Base-by-base conservation (phyloP, 2,797 vertebrate species). In the Simalia tracyae region DNA sequence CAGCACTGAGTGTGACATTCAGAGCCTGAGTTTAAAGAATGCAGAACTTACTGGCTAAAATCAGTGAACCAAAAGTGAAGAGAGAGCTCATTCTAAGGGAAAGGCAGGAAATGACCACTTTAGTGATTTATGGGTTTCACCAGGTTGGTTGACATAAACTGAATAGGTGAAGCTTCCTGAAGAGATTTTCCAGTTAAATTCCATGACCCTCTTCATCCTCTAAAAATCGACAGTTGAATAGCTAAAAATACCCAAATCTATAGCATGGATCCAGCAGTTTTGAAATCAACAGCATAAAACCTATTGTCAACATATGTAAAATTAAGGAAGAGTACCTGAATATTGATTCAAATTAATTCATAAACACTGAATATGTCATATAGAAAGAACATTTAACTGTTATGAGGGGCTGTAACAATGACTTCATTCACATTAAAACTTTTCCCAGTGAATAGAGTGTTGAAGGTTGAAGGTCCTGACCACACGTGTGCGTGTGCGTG, bases 1-100 rank as follows among this genome's bases (percentile, higher is more conserved):
- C 90, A 95, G 87, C 61, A 84, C 96, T 97, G 95, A 97, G 96
- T 94, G 97, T 81, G 97, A 97, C 92, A 95, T n/a, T 92, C 89
- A 14, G 89, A 81, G 92, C 54, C 17, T 90, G 36, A 96, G 96
- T 97, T 97, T 96, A 96, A 96, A 96, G 95, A 96, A 97, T 64
- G 91, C 93, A 94, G 94, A 94, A 94, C 0, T 0, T 68, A 86
- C 94, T 1, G 0, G 91, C 87, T 94, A 66, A 92, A 90, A 66
- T 36, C 31, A 36, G 31, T 36, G 31, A 36, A 36, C 95, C 68
- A 84, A 92, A 92, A 91, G 92, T 92, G 92, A 95, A 86, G n/a
- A 90, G 50, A 28, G 42, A 93, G 92, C 94, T 97, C 94, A 95
- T 97, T 97, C 97, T 97, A 96, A 96, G 89, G 91, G 93, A 85